Evolutionary conservation across 2,113 vertebrate species (phyloP).

Genomic region (Anser brachyrhynchus): DNA sequence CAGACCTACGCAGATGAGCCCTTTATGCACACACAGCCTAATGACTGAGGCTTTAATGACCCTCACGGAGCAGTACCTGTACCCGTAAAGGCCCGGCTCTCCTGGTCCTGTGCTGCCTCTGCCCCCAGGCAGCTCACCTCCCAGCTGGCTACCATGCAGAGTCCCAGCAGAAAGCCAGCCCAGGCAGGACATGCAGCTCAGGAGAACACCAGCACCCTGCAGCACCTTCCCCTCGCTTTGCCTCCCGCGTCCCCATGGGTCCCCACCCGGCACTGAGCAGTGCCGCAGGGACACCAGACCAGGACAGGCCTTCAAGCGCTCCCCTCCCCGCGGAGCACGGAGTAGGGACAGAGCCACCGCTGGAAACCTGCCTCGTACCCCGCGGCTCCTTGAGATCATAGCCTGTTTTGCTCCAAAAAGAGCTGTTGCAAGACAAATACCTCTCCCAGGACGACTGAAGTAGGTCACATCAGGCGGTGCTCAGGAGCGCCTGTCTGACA

Average conservation of each 20-base stretch:
- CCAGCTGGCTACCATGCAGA: neutral
- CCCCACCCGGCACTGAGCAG: fast-evolving
- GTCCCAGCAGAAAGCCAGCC: neutral
- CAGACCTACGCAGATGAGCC: neutral
- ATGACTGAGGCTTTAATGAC: fast-evolving
- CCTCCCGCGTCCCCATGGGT: neutral
- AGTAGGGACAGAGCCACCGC: neutral
- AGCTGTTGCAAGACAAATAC: conserved; percentile 65
- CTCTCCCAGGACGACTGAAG: conserved; percentile 41
- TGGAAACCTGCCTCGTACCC: conserved; percentile 11
- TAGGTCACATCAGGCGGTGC: conserved; percentile 47
- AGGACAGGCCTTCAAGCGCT: neutral
- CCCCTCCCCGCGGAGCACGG: neutral
- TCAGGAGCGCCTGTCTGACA: conserved; percentile 23
- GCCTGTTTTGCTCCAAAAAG: conserved; percentile 64
- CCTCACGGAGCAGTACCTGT: neutral
- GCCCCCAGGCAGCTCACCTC: neutral
- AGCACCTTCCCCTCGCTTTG: neutral
- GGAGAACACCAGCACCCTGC: neutral
- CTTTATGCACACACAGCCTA: neutral
- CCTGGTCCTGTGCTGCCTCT: neutral
- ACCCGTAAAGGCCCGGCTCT: neutral
- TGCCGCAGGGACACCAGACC: neutral
- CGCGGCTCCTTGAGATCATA: conserved; percentile 53
- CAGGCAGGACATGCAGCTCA: neutral